A percentile compares a stretch with the other conserved stretches of the same genome.
These are phyloP conservation scores for Saccopteryx leptura DNA, from an alignment of 2,113 vertebrate genomes.

Conservation along the genomic window DNA sequence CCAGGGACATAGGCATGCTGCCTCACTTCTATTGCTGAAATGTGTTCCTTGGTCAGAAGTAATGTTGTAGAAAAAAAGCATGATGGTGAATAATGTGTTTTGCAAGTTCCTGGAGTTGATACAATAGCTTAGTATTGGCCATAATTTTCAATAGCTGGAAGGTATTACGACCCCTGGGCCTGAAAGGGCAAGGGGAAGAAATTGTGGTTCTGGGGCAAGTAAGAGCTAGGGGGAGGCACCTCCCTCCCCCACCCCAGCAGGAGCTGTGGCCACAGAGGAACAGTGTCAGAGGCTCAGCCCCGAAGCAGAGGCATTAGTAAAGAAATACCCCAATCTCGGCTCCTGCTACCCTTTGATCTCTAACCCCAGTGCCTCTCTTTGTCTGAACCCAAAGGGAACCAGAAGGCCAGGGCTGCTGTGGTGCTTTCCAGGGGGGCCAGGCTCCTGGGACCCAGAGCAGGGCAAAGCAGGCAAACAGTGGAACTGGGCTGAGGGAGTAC, in stretches of 20 bases:
- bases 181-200: constrained; percentile 4
- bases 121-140: neutral
- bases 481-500: neutral
- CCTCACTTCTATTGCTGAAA: neutral
- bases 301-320: neutral
- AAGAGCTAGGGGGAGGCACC: neutral
- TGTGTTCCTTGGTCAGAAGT: neutral
- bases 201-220: neutral
- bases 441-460: neutral
- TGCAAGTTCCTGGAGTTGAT: neutral
- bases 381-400: neutral
- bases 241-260: neutral
- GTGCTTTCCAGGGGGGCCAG: neutral
- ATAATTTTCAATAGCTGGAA: constrained; percentile 1
- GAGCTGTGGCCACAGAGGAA: neutral
- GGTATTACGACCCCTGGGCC: neutral
- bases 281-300: neutral
- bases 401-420: neutral
- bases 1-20: neutral
- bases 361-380: neutral
- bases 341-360: constrained; percentile 6
- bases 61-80: neutral
- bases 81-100: neutral
- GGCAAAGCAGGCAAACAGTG: neutral
- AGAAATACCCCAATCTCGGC: neutral